Evolutionary conservation across 2,888 invertebrate genomes (phyloP).

Genomic region (Tetragonisca angustula): DNA sequence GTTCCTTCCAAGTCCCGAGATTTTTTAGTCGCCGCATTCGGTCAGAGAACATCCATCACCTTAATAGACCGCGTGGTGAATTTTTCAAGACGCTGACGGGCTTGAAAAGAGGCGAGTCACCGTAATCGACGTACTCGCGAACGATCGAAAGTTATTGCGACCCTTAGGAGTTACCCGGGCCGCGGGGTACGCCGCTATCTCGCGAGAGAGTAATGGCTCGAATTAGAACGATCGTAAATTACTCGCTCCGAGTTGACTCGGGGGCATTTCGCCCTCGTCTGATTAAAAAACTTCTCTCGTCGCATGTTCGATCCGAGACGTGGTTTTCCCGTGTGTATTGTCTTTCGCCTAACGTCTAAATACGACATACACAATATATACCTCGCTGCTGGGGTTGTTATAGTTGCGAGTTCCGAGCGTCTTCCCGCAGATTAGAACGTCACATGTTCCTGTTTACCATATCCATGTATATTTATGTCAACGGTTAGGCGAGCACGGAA

Average conservation of each 20-base stretch:
- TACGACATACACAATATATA: slow-evolving; percentile 1
- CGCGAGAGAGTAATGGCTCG: slow-evolving; percentile 36
- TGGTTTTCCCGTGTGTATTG: not conserved
- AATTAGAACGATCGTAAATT: slow-evolving; percentile 56
- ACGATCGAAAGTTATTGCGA: slow-evolving; percentile 34
- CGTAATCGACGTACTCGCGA: slow-evolving; percentile 41
- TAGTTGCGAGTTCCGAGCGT: not conserved
- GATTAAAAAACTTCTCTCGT: slow-evolving; percentile 56
- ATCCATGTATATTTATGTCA: slow-evolving; percentile 72
- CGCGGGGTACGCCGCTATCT: not conserved
- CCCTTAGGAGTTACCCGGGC: not conserved
- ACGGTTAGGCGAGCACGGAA: slow-evolving; percentile 26
- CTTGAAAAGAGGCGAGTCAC: not conserved
- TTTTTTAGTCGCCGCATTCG: too few species aligned
- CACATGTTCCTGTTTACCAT: slow-evolving; percentile 72
- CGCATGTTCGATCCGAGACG: not conserved
- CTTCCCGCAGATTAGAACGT: slow-evolving; percentile 59
- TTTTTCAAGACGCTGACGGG: not conserved
- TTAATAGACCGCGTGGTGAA: not conserved
- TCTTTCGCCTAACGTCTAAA: slow-evolving; percentile 16
- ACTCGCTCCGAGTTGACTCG: not conserved
- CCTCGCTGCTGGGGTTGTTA: not conserved
- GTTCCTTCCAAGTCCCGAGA: not conserved
- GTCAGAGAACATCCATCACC: not conserved
- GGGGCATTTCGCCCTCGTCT: slow-evolving; percentile 14